Percentiles rank a stretch among this genome's conserved stretches.
Conservation (phyloP, 1,140 invertebrate species). For the Babylonia areolata region DNA sequence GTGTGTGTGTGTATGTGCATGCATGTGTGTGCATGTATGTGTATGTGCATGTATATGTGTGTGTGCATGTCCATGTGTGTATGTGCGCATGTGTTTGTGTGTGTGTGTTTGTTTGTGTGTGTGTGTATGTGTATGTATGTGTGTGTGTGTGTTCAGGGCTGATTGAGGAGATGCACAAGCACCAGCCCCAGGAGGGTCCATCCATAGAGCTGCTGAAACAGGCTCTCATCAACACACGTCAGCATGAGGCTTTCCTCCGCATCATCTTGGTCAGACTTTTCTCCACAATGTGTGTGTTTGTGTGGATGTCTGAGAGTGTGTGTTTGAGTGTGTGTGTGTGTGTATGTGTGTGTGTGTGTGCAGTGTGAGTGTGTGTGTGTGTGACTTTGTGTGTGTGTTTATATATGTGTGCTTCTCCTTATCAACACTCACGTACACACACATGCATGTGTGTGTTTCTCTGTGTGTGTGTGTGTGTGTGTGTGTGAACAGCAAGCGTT, state of each 20-base stretch:
- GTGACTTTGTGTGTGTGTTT: not conserved
- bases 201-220: constrained; percentile 71
- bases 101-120: too few species aligned
- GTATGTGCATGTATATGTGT: too few species aligned
- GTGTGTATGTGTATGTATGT: not conserved
- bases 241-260: constrained; percentile 75
- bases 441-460: too few species aligned
- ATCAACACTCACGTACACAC: too few species aligned
- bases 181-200: constrained; percentile 60
- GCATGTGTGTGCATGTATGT: too few species aligned
- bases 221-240: constrained; percentile 73
- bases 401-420: not conserved
- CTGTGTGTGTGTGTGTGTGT: too few species aligned
- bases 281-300: not conserved
- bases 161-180: constrained; percentile 66
- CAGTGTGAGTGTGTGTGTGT: not conserved
- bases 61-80: too few species aligned
- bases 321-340: not conserved
- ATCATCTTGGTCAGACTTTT: constrained; percentile 70
- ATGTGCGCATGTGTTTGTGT: too few species aligned
- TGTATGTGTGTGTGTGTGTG: not conserved
- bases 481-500: too few species aligned
- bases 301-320: not conserved
- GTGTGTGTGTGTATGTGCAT: too few species aligned
- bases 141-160: constrained; percentile 55